These are phyloP conservation scores for Cephus nigrinus DNA, from an alignment of 2,888 invertebrate species.

Conservation along the genomic window DNA sequence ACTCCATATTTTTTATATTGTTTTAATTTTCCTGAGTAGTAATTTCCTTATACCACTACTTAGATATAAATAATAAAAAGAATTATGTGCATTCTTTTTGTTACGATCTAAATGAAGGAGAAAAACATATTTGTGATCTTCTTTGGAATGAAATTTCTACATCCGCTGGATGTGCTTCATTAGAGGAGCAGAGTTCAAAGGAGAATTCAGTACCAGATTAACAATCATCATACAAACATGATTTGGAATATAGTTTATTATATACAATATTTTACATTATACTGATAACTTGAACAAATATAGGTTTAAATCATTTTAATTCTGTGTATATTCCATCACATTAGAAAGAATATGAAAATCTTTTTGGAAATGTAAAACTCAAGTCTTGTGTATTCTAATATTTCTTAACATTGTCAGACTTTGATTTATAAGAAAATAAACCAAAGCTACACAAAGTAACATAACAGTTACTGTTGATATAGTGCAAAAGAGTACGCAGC, in stretches of 20 bases:
- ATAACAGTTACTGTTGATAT: conserved; percentile 22
- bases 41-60: conserved; percentile 8
- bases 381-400: conserved; percentile 10
- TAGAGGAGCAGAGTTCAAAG: neutral
- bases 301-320: neutral
- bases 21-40: conserved; percentile 2
- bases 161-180: conserved; percentile 21
- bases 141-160: conserved; percentile 44
- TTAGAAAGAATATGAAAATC: neutral
- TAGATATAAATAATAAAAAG: conserved; percentile 42
- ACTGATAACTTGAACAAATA: neutral
- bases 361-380: neutral
- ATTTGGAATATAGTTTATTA: neutral
- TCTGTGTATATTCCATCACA: neutral
- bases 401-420: conserved; percentile 21
- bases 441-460: conserved; percentile 21
- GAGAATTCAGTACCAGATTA: conserved; percentile 15
- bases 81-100: conserved; percentile 43
- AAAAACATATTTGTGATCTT: conserved; percentile 27
- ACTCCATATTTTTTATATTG: neutral
- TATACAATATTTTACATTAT: neutral
- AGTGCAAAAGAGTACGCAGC: conserved; percentile 31
- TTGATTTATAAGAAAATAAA: conserved; percentile 24
- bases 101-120: conserved; percentile 21
- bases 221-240: neutral